These are phyloP conservation scores for Apotomis turbidana DNA, from an alignment of 2,888 invertebrate genomes.

Conservation along the genomic window DNA sequence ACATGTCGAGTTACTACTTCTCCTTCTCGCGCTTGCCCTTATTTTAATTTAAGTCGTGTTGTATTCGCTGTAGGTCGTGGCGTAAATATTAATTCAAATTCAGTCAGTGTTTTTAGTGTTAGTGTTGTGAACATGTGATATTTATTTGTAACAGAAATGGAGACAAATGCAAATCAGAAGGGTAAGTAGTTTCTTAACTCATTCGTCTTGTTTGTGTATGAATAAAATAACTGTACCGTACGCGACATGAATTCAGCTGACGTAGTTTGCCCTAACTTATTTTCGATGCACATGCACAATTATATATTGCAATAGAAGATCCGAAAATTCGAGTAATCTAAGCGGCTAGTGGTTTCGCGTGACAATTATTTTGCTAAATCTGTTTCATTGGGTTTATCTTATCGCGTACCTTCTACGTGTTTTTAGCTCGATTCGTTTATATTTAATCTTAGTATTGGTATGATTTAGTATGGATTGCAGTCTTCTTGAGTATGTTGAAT, in stretches of 20 bases:
- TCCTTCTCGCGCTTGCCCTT: constrained; percentile 61
- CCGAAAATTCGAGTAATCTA: constrained; percentile 6
- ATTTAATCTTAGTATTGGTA: constrained; percentile 35
- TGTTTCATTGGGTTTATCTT: constrained; percentile 35
- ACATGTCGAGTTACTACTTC: constrained; percentile 51
- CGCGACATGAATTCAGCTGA: constrained; percentile 66
- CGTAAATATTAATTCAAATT: constrained; percentile 28
- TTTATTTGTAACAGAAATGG: constrained; percentile 68
- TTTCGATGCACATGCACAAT: constrained; percentile 43
- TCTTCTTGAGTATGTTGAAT: constrained; percentile 52
- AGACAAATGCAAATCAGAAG: constrained; percentile 77
- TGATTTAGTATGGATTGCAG: constrained; percentile 47
- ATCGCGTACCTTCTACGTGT: constrained; percentile 27
- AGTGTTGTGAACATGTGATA: constrained; percentile 76
- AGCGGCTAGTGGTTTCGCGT: constrained; percentile 6
- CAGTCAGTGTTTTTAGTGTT: constrained; percentile 43
- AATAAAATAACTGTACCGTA: constrained; percentile 70
- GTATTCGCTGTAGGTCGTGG: constrained; percentile 39
- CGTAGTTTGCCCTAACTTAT: constrained; percentile 55
- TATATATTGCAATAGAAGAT: constrained; percentile 11
- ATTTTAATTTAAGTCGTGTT: constrained; percentile 51
- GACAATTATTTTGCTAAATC: constrained; percentile 23
- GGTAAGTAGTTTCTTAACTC: constrained; percentile 66
- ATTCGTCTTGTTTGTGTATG: constrained; percentile 75
- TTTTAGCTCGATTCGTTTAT: constrained; percentile 27